Evolutionary conservation across 2,113 vertebrate species (phyloP), one percentile per base, ranked within the genome.

Genomic region (Ceyx margarethae): DNA sequence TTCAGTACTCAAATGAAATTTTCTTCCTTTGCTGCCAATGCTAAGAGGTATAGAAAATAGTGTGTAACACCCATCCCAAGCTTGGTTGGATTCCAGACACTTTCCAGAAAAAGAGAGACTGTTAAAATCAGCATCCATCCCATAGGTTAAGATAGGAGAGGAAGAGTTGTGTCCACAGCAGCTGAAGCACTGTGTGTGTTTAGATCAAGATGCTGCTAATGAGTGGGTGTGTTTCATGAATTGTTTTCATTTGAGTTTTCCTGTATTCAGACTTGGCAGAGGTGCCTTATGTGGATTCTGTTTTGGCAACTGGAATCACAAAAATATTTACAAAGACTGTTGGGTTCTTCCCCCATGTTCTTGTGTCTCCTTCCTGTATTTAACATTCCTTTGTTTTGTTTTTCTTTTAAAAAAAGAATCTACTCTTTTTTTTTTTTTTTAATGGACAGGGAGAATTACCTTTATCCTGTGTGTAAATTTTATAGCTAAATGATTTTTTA

Each of bases 301-400:
- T 82, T 95, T 77, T 87, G 91, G 91, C 90, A 79, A 53, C 74
- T 77, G 56, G 35, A 84, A 73, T 85, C 12, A 23, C 65, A 89
- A 35, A 86, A 92, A 89, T 92, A 82, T 91, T 93, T 94, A 83
- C 1, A 0, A 73, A 85, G 40, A 54, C 85, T 60, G 42, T 77
- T 79, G 84, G 37, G 74, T 91, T 92, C 84, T 87, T 93, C 46
- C 71, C 61, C 58, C 12, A 2, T 87, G 35, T 51, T 60, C 83
- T 84, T 91, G 68, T 64, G 45, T 40, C 62, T 77, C 53, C 60
- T 95, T 95, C 85, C 89, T 91, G 93, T 91, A 64, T 75, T 92
- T 71, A 87, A 79, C 92, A 90, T 85, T 92, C 88, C 48, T 45
- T 20, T 82, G 66, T 68, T 81, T 78, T 81, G 37, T 18, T 89